Percentiles rank a stretch among this genome's conserved stretches.
Evolutionary conservation across 2,113 vertebrate species (phyloP).

Genomic region (Genyomyrus donnyi): DNA sequence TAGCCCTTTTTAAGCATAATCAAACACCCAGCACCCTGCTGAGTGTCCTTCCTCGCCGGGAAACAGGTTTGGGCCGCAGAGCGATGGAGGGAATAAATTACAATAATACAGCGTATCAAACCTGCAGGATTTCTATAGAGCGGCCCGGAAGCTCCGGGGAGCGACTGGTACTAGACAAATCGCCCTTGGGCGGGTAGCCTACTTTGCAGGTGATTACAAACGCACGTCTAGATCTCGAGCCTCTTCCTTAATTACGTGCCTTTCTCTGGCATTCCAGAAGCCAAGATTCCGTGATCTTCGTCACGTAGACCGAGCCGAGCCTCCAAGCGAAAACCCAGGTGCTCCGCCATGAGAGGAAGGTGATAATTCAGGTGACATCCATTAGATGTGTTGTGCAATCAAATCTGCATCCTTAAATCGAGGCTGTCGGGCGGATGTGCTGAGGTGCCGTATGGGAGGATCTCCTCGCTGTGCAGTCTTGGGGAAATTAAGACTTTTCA

Average conservation of each 20-base stretch:
- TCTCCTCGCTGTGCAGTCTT: not conserved
- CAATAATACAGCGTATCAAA: not conserved
- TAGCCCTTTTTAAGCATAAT: not conserved
- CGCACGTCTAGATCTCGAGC: not conserved
- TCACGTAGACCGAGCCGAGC: not conserved
- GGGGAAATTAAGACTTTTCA: constrained; percentile 4
- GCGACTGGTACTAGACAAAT: not conserved
- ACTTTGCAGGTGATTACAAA: not conserved
- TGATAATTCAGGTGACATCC: not conserved
- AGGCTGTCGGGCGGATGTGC: not conserved
- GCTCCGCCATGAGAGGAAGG: not conserved
- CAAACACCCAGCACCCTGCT: not conserved
- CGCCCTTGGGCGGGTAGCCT: not conserved
- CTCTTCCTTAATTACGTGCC: not conserved
- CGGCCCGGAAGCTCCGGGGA: not conserved
- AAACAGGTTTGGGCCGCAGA: not conserved
- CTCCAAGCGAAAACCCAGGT: not conserved
- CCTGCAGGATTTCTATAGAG: not conserved
- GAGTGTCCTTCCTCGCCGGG: not conserved
- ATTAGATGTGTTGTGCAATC: not conserved
- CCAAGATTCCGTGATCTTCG: not conserved
- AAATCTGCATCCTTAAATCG: not conserved
- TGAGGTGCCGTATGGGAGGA: not conserved
- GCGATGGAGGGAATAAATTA: not conserved
- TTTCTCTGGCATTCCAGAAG: not conserved